Evolutionary conservation across 1,140 invertebrate species (phyloP), one percentile per base, ranked within the genome.

Genomic region (Sminthurinus signatus): DNA sequence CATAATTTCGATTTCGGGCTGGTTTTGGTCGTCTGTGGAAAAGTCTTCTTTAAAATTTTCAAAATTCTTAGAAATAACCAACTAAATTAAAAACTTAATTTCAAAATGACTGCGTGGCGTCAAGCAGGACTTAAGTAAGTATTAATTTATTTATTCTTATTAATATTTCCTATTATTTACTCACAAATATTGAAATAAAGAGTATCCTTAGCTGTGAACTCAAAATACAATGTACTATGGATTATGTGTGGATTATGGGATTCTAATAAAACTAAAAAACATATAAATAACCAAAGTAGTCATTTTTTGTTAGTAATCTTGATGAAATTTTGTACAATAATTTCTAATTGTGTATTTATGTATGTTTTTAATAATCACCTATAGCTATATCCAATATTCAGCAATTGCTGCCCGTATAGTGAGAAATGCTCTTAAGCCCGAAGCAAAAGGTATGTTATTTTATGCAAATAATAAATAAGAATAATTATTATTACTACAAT

Each of bases 341-440:
- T 4, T 21, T n/a, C 44, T 48, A 5, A 12, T 48, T n/a, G 23
- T 21, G 10, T 42, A 42, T 42, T 42, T 42, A 10, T 42, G n/a
- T 42, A 32, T 46, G 46, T 68, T 67, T 55, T 65, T 68, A 60
- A 44, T 25, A 69, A 48, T 39, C 17, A 8, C 62, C 81, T 81
- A 68, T 74, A 95, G 91, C 80, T 96, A 96, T 79, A 88, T 95
- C 77, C 89, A 91, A 78, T 96, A 91, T 75, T 94, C 91, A 28
- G 88, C 87, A 75, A 91, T 94, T 75, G 89, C 90, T 73, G 91
- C 91, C 14, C 85, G 81, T 75, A 77, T 91, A 36, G 78, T 94
- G 48, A 81, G 92, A 27, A 80, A 85, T 74, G 83, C 88, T 21
- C 75, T 96, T 61, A 93, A 92, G 76, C 73, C 81, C 0, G 86